Base-by-base conservation (phyloP, 2,888 invertebrate species). In the Pachymerium ferrugineum region DNA sequence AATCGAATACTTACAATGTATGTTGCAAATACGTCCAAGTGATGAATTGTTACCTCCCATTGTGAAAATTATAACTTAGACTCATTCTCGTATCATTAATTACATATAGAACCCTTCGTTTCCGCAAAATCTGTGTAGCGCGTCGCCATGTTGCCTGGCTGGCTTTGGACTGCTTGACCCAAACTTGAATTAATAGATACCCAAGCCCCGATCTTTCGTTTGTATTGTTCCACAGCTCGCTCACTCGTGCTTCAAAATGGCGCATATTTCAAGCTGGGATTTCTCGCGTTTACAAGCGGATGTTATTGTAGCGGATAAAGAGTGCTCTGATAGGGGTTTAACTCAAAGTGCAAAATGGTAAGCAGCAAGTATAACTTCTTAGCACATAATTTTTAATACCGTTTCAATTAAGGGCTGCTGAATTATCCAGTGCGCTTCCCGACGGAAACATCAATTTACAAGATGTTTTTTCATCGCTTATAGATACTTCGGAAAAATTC, bases 261-360 rank as follows among this genome's bases (percentile, higher is more conserved):
- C 70, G 71, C 74, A 73, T 16, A 72, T 75, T 74, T 75, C 75
- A 12, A 76, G 73, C 42, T 31, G 69, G 70, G 86, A 89, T 80
- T 82, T 90, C 74, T 85, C 86, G 74, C 84, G 86, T 78, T 86
- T 90, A 47, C 90, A 91, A 81, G 80, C 82, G 33, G 90, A 90
- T 79, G 82, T 91, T 76, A 83, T 88, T 28, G 82, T 82, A 76
- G 89, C 88, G 8, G 88, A 90, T 77, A 82, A 83, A 31, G 91
- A 93, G 83, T 93, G 93, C 82, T 88, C 88, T 22, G 88, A 90
- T 79, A 87, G 94, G 73, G 92, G 94, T 35, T 84, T 95, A 71
- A 83, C 88, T 76, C 90, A 94, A 79, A 90, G 90, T 76, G 89
- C 90, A 22, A 94, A 94, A 86, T 94, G 94, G 94, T 84, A 79